Evolutionary conservation across 2,113 vertebrate genomes (phyloP).

Genomic region (Gadus chalcogrammus): DNA sequence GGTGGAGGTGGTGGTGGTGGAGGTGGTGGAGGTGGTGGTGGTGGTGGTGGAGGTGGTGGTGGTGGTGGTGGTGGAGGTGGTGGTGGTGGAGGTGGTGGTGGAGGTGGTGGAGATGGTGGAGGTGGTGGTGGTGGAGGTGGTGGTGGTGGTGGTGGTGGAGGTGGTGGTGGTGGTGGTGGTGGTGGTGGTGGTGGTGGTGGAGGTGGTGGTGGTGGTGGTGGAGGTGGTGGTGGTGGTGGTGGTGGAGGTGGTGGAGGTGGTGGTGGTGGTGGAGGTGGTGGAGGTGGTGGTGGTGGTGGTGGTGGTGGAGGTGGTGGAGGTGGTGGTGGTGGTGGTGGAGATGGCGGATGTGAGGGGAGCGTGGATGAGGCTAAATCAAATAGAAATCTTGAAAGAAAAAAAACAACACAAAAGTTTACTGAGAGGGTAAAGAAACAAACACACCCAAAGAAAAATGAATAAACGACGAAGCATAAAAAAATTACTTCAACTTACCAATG

Average conservation of each 20-base stretch:
- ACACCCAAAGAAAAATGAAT: constrained; percentile 6
- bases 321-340: background rate
- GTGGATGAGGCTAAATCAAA: constrained; percentile 34
- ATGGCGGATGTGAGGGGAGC: constrained; percentile 9
- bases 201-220: no score
- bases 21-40: no score
- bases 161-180: no score
- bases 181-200: no score
- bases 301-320: background rate
- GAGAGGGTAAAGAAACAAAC: background rate
- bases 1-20: no score
- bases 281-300: background rate
- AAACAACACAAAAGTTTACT: constrained; percentile 10
- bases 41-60: no score
- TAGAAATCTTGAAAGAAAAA: constrained; percentile 23
- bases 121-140: no score
- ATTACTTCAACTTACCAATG: background rate
- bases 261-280: no score
- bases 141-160: no score
- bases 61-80: background rate
- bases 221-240: no score
- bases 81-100: no score
- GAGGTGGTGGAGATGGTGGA: background rate
- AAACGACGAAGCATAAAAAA: constrained; percentile 23
- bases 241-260: no score